These are phyloP conservation scores for Todus mexicanus DNA, from an alignment of 2,797 vertebrate genomes.

Conservation along the genomic window DNA sequence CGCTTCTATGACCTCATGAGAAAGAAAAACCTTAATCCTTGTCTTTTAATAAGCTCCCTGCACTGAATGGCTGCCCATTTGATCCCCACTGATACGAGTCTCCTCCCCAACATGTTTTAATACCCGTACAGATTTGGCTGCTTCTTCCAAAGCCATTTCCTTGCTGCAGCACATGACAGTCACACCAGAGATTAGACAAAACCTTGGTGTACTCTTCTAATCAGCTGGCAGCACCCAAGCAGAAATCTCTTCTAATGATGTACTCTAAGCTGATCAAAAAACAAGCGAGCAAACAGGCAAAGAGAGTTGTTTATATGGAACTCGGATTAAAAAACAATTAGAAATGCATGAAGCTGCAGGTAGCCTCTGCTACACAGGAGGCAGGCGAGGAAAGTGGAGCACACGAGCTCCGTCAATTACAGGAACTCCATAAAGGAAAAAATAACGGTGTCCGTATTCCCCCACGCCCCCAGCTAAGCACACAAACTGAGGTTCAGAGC, in stretches of 20 bases:
- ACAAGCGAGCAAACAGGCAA: constrained; percentile 23
- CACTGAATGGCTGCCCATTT: neutral
- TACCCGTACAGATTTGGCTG: constrained; percentile 26
- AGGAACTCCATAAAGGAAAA: neutral
- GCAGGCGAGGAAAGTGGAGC: neutral
- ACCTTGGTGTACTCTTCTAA: constrained; percentile 54
- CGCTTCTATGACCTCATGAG: neutral
- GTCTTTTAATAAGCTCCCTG: constrained; percentile 37
- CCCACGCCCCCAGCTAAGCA: neutral
- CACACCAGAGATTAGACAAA: constrained; percentile 63
- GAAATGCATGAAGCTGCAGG: neutral
- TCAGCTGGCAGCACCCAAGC: constrained; percentile 31
- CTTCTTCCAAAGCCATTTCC: constrained; percentile 49
- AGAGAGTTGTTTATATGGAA: constrained; percentile 13
- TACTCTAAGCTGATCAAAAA: constrained; percentile 41
- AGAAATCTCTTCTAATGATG: constrained; percentile 56
- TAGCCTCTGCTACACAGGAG: neutral
- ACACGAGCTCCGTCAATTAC: neutral
- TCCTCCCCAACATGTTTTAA: constrained; percentile 38
- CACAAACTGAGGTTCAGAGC: neutral
- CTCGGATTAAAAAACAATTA: constrained; percentile 34
- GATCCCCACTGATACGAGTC: neutral
- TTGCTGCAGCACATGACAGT: constrained; percentile 58
- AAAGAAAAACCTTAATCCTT: constrained; percentile 1
- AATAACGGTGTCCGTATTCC: fast-evolving